Evolutionary conservation across 2,797 vertebrate genomes (phyloP).

Genomic region (Dendrocincla tyrannina): DNA sequence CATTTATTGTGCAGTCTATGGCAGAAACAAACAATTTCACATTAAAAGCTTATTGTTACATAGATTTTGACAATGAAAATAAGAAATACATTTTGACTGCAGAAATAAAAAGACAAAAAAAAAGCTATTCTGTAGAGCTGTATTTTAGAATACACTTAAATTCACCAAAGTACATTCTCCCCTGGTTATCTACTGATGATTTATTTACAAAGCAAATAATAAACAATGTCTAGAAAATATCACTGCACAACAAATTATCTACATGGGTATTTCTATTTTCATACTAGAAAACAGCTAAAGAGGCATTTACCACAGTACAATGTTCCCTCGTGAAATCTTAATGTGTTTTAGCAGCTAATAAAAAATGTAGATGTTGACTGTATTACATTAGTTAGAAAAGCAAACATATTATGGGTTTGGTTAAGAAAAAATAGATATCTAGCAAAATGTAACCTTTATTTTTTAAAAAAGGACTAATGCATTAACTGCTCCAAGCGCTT

Average conservation of each 20-base stretch:
- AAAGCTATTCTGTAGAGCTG: neutral
- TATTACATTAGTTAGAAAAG: conserved; percentile 20
- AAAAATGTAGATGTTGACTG: conserved; percentile 14
- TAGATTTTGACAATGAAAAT: neutral
- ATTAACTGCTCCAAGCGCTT: neutral
- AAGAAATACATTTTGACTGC: neutral
- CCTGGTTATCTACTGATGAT: neutral
- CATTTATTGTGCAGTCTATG: conserved; percentile 30
- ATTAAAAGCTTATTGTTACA: neutral
- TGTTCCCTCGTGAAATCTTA: conserved; percentile 2
- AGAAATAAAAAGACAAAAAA: neutral
- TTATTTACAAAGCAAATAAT: conserved; percentile 59
- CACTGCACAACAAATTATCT: conserved; percentile 29
- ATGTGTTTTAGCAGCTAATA: conserved; percentile 36
- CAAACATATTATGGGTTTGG: neutral
- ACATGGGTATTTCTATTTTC: conserved; percentile 31
- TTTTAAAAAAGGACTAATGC: neutral
- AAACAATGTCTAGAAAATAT: conserved; percentile 53
- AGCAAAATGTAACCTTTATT: neutral
- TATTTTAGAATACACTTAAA: conserved; percentile 18
- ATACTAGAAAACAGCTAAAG: conserved; percentile 19
- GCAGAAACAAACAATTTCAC: conserved; percentile 15
- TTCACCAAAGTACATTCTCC: conserved; percentile 6
- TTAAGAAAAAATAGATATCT: neutral
- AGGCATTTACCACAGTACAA: conserved; percentile 12